phyloP scores from a whole-genome alignment of 2,113 vertebrate genomes.

The Sphyrna mokarran region DNA sequence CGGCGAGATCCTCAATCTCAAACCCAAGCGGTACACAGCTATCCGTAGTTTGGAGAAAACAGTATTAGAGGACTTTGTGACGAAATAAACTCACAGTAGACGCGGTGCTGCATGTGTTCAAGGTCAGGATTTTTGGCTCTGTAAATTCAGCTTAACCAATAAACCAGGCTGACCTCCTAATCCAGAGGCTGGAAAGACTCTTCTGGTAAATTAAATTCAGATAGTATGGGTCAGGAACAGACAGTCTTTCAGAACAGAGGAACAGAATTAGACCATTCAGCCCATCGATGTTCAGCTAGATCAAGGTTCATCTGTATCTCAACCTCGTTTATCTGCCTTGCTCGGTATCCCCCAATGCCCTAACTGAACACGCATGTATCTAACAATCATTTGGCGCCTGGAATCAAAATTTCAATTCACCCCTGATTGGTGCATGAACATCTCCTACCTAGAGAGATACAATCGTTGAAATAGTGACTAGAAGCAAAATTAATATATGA shows the following conservation, averaged over 20 bases:
- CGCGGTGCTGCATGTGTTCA: neutral
- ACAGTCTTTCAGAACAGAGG: neutral
- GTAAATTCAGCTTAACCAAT: neutral
- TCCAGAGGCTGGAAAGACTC: neutral
- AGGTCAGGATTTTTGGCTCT: constrained; percentile 1
- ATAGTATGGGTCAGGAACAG: neutral
- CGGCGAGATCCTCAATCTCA: neutral
- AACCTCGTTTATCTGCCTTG: neutral
- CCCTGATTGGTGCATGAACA: neutral
- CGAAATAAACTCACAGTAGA: neutral
- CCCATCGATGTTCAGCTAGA: neutral
- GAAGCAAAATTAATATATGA: neutral
- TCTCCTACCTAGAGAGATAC: neutral
- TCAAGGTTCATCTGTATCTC: neutral
- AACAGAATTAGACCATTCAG: neutral
- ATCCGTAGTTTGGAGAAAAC: neutral
- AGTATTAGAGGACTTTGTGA: neutral
- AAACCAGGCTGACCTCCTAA: neutral
- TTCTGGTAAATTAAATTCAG: neutral
- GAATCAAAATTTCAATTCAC: neutral
- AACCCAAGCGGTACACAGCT: too few relatives aligned
- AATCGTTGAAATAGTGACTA: neutral
- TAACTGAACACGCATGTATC: neutral
- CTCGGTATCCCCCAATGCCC: neutral
- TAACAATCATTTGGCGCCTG: neutral